These are phyloP conservation scores for Falco cherrug DNA, from an alignment of 2,797 vertebrate genomes.

Conservation along the genomic window DNA sequence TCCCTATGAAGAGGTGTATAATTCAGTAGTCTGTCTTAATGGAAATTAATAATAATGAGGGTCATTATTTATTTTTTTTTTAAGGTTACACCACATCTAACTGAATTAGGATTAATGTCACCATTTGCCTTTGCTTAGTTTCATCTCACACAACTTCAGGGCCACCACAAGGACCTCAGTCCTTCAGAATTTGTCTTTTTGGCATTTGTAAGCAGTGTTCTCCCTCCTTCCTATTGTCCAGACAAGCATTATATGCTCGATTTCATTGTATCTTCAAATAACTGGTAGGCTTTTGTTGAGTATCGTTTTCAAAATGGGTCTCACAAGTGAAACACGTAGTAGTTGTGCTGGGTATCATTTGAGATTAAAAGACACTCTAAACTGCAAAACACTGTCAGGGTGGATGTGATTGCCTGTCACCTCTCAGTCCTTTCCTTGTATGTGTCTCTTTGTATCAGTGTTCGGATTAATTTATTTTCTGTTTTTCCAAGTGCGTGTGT, in stretches of 20 bases:
- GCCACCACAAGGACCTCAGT: background rate
- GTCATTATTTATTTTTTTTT: background rate
- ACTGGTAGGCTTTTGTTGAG: background rate
- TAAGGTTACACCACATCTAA: background rate
- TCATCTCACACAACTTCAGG: background rate
- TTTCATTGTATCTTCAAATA: background rate
- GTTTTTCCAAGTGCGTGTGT: background rate
- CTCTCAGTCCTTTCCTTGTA: background rate
- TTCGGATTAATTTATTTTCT: background rate
- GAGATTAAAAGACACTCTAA: background rate
- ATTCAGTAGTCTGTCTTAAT: background rate
- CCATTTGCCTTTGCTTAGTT: background rate
- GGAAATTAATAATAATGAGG: background rate
- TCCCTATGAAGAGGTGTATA: background rate
- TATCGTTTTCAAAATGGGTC: background rate
- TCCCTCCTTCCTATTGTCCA: background rate
- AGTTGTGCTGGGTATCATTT: background rate
- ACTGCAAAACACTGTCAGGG: background rate
- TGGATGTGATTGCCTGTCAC: background rate
- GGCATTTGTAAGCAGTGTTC: background rate
- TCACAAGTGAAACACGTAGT: background rate
- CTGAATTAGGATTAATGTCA: background rate
- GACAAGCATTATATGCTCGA: background rate
- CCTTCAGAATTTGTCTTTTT: background rate
- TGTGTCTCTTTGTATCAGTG: background rate